Percentiles rank a stretch among this genome's conserved stretches.
These are phyloP conservation scores for Cyclophora albipunctata DNA, from an alignment of 2,888 invertebrate species.

Conservation along the genomic window DNA sequence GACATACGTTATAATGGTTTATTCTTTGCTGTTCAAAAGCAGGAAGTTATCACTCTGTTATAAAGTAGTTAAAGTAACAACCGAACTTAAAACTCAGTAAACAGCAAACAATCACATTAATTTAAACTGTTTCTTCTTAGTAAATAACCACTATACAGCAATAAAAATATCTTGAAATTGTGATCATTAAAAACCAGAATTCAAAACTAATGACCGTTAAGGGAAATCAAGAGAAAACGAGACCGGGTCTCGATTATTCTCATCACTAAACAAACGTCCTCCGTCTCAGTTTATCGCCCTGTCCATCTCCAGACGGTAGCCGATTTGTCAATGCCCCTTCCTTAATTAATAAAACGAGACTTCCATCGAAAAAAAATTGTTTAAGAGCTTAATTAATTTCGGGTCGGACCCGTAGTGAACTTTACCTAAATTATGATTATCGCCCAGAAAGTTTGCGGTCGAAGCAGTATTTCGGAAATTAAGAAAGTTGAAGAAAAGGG, in stretches of 20 bases:
- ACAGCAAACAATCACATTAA: background rate
- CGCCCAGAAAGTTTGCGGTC: slow-evolving; percentile 43
- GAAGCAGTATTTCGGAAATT: slow-evolving; percentile 30
- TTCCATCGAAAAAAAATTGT: slow-evolving; percentile 51
- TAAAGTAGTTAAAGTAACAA: no score
- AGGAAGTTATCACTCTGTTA: no score
- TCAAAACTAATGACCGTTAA: background rate
- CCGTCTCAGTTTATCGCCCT: slow-evolving; percentile 46
- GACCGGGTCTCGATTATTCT: slow-evolving; percentile 3
- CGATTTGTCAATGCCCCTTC: slow-evolving; percentile 70
- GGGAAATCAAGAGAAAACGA: background rate
- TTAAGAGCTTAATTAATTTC: slow-evolving; percentile 68
- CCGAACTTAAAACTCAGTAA: background rate
- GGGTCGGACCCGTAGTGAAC: slow-evolving; percentile 38
- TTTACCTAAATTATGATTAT: slow-evolving; percentile 60
- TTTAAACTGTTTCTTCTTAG: background rate
- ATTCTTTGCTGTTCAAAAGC: no score
- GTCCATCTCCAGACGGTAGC: slow-evolving; percentile 66
- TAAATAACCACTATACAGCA: background rate
- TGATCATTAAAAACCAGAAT: background rate
- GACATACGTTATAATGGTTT: background rate
- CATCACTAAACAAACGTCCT: slow-evolving; percentile 18
- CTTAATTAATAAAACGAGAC: slow-evolving; percentile 69
- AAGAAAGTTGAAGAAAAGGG: slow-evolving; percentile 26
- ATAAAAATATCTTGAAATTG: background rate